phyloP scores from a whole-genome alignment of 53 echinoderm and acorn worm species.

The Patiria pectinifera region DNA sequence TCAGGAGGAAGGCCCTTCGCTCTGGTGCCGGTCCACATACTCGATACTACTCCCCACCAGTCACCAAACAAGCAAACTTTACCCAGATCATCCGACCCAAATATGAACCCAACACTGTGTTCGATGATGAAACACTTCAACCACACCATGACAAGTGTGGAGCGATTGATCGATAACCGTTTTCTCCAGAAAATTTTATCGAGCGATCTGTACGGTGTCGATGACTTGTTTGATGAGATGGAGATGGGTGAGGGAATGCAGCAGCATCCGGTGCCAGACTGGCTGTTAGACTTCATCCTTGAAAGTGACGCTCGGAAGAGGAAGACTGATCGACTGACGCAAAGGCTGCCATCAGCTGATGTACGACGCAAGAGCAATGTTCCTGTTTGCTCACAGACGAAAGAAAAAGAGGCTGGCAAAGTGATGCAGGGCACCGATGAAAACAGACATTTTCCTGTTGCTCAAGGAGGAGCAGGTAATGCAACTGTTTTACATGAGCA shows the following conservation, averaged over 20 bases:
- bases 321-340: neutral
- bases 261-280: constrained; percentile 14
- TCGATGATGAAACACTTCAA: constrained; percentile 46
- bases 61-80: neutral
- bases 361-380: neutral
- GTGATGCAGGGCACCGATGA: neutral
- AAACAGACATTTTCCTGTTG: neutral
- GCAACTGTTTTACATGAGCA: neutral
- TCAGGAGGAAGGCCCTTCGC: neutral
- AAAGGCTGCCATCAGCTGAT: too few species aligned
- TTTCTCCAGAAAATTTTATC: constrained; percentile 18
- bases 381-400: neutral
- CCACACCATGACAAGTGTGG: constrained; percentile 26
- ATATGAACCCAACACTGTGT: constrained; percentile 17
- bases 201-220: constrained; percentile 16
- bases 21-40: neutral
- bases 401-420: neutral
- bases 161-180: constrained; percentile 29
- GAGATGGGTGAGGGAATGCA: neutral
- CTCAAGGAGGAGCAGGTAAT: neutral
- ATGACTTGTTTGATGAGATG: constrained; percentile 26
- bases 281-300: constrained; percentile 6
- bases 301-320: constrained; percentile 1
- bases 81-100: neutral
- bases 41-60: neutral